These are phyloP conservation scores for Hyles lineata DNA, from an alignment of 2,888 invertebrate genomes.

Conservation along the genomic window DNA sequence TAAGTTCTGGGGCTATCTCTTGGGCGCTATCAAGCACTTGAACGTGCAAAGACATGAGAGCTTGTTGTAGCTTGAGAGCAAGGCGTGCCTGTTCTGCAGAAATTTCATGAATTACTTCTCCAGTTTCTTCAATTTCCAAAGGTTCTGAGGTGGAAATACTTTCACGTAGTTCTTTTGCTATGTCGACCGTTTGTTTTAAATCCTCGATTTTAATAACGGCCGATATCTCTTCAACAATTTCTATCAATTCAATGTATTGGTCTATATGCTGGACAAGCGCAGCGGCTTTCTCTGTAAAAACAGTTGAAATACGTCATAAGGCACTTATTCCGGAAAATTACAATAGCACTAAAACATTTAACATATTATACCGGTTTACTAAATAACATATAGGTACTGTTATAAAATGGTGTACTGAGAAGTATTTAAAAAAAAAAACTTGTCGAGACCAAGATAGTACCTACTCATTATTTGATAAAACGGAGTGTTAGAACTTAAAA, in stretches of 20 bases:
- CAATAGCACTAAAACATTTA: background rate
- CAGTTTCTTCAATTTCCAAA: conserved; percentile 36
- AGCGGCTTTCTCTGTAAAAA: conserved; percentile 58
- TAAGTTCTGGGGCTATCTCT: conserved; percentile 52
- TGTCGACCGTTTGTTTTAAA: conserved; percentile 57
- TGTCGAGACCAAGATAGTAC: background rate
- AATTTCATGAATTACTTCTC: conserved; percentile 36
- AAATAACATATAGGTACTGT: background rate
- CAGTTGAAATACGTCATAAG: background rate
- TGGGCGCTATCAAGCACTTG: conserved; percentile 58
- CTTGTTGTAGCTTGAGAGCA: conserved; percentile 59
- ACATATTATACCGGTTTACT: background rate
- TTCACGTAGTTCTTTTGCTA: conserved; percentile 63
- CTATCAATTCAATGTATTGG: conserved; percentile 67
- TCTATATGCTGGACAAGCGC: conserved; percentile 63
- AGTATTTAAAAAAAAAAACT: background rate
- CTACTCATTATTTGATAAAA: background rate
- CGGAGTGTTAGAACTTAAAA: background rate
- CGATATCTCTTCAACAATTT: conserved; percentile 69
- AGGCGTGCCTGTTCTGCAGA: conserved; percentile 49
- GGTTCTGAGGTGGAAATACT: conserved; percentile 47
- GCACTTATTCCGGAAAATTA: background rate
- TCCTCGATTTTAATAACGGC: conserved; percentile 60
- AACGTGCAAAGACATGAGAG: conserved; percentile 57
- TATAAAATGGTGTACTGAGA: background rate